These are phyloP conservation scores for Daktulosphaira vitifoliae DNA, from an alignment of 1,140 invertebrate genomes.

Conservation along the genomic window DNA sequence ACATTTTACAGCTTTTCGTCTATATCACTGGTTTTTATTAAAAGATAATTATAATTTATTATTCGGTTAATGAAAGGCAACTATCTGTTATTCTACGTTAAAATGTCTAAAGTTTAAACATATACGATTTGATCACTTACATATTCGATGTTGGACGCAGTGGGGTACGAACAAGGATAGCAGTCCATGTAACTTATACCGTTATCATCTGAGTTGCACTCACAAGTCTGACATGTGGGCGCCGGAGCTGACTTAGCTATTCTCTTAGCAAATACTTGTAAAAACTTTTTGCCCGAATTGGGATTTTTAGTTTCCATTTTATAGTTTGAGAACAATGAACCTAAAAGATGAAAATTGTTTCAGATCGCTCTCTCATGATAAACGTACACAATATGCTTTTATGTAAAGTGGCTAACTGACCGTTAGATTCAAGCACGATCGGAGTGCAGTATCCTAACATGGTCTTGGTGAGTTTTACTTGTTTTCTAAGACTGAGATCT, in stretches of 20 bases:
- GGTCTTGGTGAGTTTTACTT: slow-evolving; percentile 64
- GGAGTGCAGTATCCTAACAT: slow-evolving; percentile 68
- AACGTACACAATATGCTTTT: not conserved
- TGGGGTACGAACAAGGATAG: slow-evolving; percentile 50
- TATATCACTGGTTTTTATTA: too few relatives aligned
- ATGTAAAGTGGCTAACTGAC: slow-evolving; percentile 45
- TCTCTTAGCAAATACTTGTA: slow-evolving; percentile 59
- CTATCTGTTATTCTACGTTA: too few relatives aligned
- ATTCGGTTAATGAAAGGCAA: too few relatives aligned
- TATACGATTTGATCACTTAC: slow-evolving; percentile 46
- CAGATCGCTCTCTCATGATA: not conserved
- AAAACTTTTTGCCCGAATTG: slow-evolving; percentile 56
- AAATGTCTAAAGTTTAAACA: too few relatives aligned
- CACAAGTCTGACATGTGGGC: slow-evolving; percentile 58
- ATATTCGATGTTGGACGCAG: slow-evolving; percentile 46
- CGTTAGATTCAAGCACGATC: slow-evolving; percentile 73
- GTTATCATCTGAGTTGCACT: slow-evolving; percentile 58
- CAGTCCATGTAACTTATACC: slow-evolving; percentile 57
- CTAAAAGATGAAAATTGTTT: slow-evolving; percentile 35
- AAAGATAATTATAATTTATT: too few relatives aligned
- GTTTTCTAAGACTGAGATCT: slow-evolving; percentile 56
- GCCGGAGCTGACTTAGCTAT: slow-evolving; percentile 55
- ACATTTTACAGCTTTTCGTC: too few relatives aligned
- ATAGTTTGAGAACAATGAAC: slow-evolving; percentile 54
- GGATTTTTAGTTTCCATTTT: slow-evolving; percentile 51